Evolutionary conservation across 2,888 invertebrate genomes (phyloP).

Genomic region (Tenthredo amoena): DNA sequence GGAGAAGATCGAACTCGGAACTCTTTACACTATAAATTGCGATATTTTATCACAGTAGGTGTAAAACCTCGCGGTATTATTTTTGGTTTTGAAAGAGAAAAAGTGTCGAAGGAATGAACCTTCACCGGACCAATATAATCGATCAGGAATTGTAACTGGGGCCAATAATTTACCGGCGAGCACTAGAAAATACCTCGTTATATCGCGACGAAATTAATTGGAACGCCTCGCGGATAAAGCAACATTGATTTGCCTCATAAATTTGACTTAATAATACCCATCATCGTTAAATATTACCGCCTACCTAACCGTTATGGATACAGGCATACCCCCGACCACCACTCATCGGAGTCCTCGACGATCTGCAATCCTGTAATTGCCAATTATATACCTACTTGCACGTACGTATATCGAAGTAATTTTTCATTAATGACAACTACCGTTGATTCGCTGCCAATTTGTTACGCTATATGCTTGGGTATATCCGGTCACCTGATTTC

Average conservation of each 20-base stretch:
- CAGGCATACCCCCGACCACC: background rate
- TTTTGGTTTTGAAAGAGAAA: background rate
- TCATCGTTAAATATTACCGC: constrained; percentile 29
- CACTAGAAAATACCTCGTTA: constrained; percentile 35
- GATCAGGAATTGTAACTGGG: background rate
- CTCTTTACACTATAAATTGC: background rate
- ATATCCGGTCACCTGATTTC: background rate
- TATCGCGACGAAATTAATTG: constrained; percentile 17
- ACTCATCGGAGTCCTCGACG: constrained; percentile 14
- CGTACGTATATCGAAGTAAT: background rate
- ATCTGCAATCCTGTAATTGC: constrained; percentile 45
- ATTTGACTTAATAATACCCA: constrained; percentile 36
- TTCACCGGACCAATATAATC: background rate
- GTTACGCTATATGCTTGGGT: background rate
- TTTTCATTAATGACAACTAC: constrained; percentile 9
- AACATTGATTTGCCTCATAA: constrained; percentile 23
- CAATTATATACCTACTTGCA: constrained; percentile 16
- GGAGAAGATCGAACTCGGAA: background rate
- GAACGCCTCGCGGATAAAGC: background rate
- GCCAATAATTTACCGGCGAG: background rate
- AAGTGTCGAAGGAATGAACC: background rate
- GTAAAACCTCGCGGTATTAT: background rate
- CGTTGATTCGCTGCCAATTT: constrained; percentile 13
- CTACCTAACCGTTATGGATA: constrained; percentile 3
- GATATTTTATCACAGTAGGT: background rate